Evolutionary conservation across 2,797 vertebrate species (phyloP).

Genomic region (Coregonus suidteri): DNA sequence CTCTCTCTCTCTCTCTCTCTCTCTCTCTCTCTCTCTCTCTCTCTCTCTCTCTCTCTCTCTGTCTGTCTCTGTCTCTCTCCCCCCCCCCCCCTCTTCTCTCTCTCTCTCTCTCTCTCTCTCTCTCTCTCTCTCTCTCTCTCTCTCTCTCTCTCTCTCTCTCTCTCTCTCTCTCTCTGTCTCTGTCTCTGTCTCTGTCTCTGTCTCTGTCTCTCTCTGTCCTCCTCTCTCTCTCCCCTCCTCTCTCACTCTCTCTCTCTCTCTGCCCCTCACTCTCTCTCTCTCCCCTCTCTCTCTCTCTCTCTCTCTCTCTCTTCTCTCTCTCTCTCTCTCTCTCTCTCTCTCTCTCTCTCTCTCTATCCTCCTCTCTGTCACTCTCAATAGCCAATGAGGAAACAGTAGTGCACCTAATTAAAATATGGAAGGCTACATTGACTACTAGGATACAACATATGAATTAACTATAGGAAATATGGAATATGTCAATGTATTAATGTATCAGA

Average conservation of each 20-base stretch:
- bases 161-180: no score
- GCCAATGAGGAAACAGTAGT: background rate
- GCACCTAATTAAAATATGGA: background rate
- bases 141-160: conserved; percentile 24
- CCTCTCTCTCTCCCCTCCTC: background rate
- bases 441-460: no score
- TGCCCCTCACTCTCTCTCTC: no score
- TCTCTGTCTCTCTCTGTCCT: background rate
- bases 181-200: background rate
- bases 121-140: conserved; percentile 36
- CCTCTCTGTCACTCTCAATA: background rate
- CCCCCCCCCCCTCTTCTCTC: no score
- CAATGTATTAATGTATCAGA: background rate
- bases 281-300: no score
- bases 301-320: no score
- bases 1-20: conserved; percentile 46
- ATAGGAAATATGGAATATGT: no score
- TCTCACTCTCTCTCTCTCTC: no score
- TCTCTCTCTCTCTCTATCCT: background rate
- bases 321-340: no score
- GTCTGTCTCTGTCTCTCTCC: background rate
- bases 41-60: background rate
- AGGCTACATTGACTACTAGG: background rate
- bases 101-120: no score
- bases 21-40: background rate